Evolutionary conservation across 2,797 vertebrate species (phyloP).

Genomic region (Eulemur mongoz): DNA sequence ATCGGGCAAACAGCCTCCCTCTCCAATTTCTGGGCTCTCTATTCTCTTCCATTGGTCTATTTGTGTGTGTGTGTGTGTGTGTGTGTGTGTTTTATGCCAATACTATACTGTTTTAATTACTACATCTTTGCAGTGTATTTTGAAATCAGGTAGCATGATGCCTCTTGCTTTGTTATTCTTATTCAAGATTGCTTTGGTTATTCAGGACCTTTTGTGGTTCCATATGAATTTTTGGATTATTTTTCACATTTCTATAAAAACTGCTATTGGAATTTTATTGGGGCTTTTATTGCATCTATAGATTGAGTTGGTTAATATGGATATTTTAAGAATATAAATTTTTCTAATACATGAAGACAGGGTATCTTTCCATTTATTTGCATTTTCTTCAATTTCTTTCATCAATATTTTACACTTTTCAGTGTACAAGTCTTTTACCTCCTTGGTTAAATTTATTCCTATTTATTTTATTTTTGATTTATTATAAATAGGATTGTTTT

Average conservation of each 20-base stretch:
- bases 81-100: neutral
- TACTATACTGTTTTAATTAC: neutral
- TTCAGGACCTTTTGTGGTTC: neutral
- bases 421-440: neutral
- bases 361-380: neutral
- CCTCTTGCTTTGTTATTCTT: neutral
- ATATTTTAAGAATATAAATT: neutral
- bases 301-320: neutral
- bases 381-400: neutral
- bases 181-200: neutral
- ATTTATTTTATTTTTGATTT: neutral
- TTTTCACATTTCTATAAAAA: neutral
- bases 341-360: neutral
- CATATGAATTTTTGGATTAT: neutral
- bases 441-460: neutral
- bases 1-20: too few species aligned
- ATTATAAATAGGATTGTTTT: neutral
- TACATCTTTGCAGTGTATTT: neutral
- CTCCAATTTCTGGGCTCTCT: neutral
- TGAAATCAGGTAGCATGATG: neutral
- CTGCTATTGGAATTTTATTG: neutral
- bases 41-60: neutral
- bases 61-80: neutral
- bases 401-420: neutral
- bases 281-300: neutral